phyloP scores from a whole-genome alignment of 2,113 vertebrate genomes.

The Saiga tatarica region DNA sequence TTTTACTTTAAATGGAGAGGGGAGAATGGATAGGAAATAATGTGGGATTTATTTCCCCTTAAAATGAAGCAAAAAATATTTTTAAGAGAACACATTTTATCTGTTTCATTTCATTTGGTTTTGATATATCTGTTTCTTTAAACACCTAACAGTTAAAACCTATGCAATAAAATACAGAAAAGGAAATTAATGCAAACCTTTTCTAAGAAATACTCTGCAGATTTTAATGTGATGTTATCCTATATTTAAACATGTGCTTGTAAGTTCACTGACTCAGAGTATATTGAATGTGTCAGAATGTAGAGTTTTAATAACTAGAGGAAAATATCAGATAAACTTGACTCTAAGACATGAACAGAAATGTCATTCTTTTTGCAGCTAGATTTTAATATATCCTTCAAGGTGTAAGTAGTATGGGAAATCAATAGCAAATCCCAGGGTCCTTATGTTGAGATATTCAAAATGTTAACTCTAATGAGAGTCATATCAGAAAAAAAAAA shows the following conservation, averaged over 20 bases:
- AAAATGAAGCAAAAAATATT: background rate
- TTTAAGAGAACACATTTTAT: background rate
- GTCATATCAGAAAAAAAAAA: slow-evolving; percentile 11
- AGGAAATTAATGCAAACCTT: slow-evolving; percentile 42
- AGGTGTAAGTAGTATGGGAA: slow-evolving; percentile 79
- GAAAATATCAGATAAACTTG: slow-evolving; percentile 77
- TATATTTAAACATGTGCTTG: slow-evolving; percentile 67
- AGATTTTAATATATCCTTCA: slow-evolving; percentile 82
- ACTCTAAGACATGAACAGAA: slow-evolving; percentile 81
- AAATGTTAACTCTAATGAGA: slow-evolving; percentile 82
- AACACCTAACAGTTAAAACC: slow-evolving; percentile 8
- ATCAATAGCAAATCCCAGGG: slow-evolving; percentile 83
- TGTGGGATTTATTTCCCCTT: background rate
- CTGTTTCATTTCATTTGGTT: background rate
- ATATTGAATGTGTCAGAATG: slow-evolving; percentile 67
- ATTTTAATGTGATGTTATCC: slow-evolving; percentile 50
- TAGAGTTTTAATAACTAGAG: slow-evolving; percentile 75
- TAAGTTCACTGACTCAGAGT: slow-evolving; percentile 54
- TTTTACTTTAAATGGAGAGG: background rate
- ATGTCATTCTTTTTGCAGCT: slow-evolving; percentile 77
- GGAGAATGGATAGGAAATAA: background rate
- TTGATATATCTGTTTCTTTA: slow-evolving; percentile 44
- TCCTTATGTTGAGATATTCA: slow-evolving; percentile 82
- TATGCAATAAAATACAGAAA: slow-evolving; percentile 41
- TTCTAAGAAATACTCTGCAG: slow-evolving; percentile 26